Percentiles rank a stretch among this genome's conserved stretches.
phyloP scores from a whole-genome alignment of 1,140 invertebrate genomes.

The Caenorhabditis briggsae region DNA sequence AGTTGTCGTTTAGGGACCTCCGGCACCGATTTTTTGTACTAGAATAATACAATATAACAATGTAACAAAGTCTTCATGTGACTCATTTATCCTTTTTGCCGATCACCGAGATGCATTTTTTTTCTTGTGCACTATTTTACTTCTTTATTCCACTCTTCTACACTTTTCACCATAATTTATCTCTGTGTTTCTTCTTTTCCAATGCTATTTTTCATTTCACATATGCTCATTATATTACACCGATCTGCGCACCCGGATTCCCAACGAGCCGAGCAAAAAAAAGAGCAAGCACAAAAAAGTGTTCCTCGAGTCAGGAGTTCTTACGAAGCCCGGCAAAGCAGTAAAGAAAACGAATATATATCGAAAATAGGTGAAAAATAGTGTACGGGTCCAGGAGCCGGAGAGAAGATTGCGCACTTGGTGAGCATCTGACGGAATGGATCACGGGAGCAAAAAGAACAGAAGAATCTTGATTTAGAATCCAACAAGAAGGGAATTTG shows the following conservation, averaged over 20 bases:
- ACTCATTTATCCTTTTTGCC: background rate
- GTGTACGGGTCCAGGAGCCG: background rate
- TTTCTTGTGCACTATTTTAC: slow-evolving; percentile 23
- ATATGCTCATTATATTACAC: slow-evolving; percentile 56
- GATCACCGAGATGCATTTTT: background rate
- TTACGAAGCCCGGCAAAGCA: slow-evolving; percentile 29
- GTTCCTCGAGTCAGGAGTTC: slow-evolving; percentile 29
- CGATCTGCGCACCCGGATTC: slow-evolving; percentile 47
- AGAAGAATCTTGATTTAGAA: background rate
- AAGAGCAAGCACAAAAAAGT: slow-evolving; percentile 46
- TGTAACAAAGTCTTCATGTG: too few species aligned
- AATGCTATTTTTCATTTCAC: slow-evolving; percentile 1
- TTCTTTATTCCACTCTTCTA: background rate
- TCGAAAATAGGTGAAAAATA: slow-evolving; percentile 39
- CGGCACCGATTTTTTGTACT: too few species aligned
- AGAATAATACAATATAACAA: too few species aligned
- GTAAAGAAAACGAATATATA: slow-evolving; percentile 52
- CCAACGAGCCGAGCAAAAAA: slow-evolving; percentile 17
- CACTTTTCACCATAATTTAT: background rate
- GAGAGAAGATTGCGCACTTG: slow-evolving; percentile 16
- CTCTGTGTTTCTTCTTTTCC: background rate
- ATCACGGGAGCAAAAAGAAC: background rate
- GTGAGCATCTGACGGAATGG: slow-evolving; percentile 34
- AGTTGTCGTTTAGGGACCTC: too few species aligned
- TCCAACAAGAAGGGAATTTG: too few species aligned